Evolutionary conservation across 2,797 vertebrate species (phyloP).

Genomic region (Carduelis carduelis): DNA sequence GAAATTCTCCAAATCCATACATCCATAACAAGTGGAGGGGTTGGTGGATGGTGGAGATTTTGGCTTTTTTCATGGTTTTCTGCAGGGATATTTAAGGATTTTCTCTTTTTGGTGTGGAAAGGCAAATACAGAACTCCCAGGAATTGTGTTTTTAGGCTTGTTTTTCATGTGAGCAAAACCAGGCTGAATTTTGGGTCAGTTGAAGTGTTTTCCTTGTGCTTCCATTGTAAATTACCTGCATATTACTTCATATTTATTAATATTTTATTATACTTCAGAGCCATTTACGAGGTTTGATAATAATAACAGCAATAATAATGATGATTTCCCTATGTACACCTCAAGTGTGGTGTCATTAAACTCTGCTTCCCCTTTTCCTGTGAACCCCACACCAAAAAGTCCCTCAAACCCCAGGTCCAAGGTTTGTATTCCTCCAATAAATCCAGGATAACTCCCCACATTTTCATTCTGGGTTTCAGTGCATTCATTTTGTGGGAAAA

Average conservation of each 20-base stretch:
- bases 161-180: neutral
- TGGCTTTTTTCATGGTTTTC: fast-evolving
- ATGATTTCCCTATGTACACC: neutral
- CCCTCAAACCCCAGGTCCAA: neutral
- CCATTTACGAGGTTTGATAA: neutral
- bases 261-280: neutral
- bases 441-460: neutral
- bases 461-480: neutral
- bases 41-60: neutral
- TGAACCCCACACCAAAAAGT: fast-evolving
- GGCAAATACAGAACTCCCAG: neutral
- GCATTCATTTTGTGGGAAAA: neutral
- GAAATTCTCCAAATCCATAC: neutral
- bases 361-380: neutral
- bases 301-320: neutral
- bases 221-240: neutral
- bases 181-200: neutral
- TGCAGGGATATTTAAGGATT: neutral
- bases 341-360: neutral
- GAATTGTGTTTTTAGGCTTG: neutral
- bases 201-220: neutral
- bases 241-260: neutral
- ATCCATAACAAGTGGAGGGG: fast-evolving
- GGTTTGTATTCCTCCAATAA: neutral
- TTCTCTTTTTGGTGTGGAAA: neutral